Evolutionary conservation across 2,888 invertebrate genomes (phyloP).

Genomic region (Oligia strigilis): DNA sequence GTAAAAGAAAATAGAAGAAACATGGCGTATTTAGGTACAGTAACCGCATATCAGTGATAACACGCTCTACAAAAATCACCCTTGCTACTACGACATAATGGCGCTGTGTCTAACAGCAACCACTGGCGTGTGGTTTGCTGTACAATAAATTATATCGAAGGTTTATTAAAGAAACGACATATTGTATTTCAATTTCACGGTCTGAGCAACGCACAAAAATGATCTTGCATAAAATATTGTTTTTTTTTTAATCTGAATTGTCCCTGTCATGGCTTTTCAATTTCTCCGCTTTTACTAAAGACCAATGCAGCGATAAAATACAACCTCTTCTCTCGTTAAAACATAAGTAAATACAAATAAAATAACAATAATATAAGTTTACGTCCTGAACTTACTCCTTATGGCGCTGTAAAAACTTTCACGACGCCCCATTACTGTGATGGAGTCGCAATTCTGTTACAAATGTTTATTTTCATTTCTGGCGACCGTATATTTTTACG

Average conservation of each 20-base stretch:
- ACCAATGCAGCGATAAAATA: conserved; percentile 33
- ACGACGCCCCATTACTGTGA: conserved; percentile 43
- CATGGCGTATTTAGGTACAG: neutral
- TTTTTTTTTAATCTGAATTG: neutral
- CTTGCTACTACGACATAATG: neutral
- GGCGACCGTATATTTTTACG: conserved; percentile 5
- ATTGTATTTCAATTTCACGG: neutral
- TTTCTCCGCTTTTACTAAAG: conserved; percentile 4
- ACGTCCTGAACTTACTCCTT: conserved; percentile 46
- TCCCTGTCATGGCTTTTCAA: neutral
- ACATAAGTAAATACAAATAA: conserved; percentile 57
- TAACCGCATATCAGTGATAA: neutral
- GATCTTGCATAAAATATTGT: neutral
- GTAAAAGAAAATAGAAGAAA: neutral
- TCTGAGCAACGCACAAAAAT: neutral
- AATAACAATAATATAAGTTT: conserved; percentile 62
- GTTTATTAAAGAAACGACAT: neutral
- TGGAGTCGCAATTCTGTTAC: conserved; percentile 14
- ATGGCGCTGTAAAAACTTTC: conserved; percentile 55
- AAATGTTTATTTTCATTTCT: conserved; percentile 36
- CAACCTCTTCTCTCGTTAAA: conserved; percentile 42
- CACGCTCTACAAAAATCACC: neutral
- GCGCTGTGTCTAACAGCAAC: neutral
- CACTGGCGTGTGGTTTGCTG: neutral
- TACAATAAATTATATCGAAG: neutral